These are phyloP conservation scores for Porites cylindrica DNA, from an alignment of 92 coral and sea anemone species.

Conservation along the genomic window DNA sequence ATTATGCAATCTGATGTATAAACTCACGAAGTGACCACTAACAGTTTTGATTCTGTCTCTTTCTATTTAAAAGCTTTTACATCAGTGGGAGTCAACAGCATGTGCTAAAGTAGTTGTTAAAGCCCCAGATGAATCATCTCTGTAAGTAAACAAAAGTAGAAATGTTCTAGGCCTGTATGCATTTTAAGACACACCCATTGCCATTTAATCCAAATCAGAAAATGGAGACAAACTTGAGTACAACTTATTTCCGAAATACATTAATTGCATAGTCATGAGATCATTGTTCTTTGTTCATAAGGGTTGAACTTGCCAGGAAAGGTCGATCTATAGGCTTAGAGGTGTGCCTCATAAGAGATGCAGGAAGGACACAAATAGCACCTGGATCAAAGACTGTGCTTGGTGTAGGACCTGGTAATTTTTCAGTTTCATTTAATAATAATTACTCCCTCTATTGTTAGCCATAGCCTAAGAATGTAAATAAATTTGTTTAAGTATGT, in stretches of 20 bases:
- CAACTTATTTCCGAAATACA: no score
- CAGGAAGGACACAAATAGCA: slow-evolving; percentile 99
- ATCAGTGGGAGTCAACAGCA: slow-evolving; percentile 87
- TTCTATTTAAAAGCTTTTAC: slow-evolving; percentile 64
- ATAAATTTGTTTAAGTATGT: no score
- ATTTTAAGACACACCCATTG: no score
- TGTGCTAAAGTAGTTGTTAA: slow-evolving; percentile 96
- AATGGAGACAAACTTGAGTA: no score
- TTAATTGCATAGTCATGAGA: no score
- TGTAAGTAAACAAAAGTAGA: slow-evolving; percentile 65
- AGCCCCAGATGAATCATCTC: slow-evolving; percentile 87
- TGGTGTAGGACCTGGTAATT: slow-evolving; percentile 97
- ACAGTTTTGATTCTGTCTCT: not conserved
- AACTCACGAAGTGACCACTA: not conserved
- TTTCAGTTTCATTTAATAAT: no score
- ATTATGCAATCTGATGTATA: not conserved
- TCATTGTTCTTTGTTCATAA: slow-evolving; percentile 10
- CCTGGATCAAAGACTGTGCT: slow-evolving; percentile 98
- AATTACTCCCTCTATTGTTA: no score
- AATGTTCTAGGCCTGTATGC: not conserved
- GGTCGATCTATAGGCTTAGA: slow-evolving; percentile 86
- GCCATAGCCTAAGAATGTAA: no score
- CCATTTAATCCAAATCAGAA: no score
- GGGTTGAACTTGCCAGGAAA: slow-evolving; percentile 77
- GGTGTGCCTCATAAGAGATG: slow-evolving; percentile 94